These are phyloP conservation scores for Palloptera scutellata DNA, from an alignment of 2,888 invertebrate genomes.

Conservation along the genomic window DNA sequence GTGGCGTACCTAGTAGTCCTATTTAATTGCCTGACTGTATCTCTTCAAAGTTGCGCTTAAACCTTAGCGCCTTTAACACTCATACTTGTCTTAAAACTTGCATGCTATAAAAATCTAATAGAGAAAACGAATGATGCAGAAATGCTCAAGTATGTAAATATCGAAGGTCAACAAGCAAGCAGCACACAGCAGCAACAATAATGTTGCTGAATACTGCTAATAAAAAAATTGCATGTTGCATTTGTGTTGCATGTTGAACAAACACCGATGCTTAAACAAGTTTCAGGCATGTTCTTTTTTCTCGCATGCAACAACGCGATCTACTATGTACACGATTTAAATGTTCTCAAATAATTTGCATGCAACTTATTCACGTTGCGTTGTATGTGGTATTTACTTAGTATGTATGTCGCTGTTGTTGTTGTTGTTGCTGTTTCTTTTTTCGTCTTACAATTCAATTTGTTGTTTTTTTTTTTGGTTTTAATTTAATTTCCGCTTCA, in stretches of 20 bases:
- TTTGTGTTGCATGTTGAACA: slow-evolving; percentile 23
- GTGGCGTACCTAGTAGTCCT: too few species aligned
- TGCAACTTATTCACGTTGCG: slow-evolving; percentile 16
- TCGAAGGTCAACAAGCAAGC: slow-evolving; percentile 18
- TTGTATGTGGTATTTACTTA: slow-evolving; percentile 18
- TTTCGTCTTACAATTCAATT: slow-evolving; percentile 28
- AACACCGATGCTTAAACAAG: slow-evolving; percentile 29
- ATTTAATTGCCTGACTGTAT: too few species aligned
- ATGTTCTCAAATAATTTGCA: slow-evolving; percentile 31
- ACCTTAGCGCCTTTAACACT: too few species aligned
- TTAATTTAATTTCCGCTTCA: slow-evolving; percentile 10
- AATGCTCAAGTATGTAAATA: not conserved
- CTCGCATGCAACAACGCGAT: slow-evolving; percentile 24
- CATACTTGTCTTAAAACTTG: too few species aligned
- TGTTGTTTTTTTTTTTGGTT: slow-evolving; percentile 14
- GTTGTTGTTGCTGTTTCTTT: slow-evolving; percentile 32
- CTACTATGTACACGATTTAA: slow-evolving; percentile 18
- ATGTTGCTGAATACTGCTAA: slow-evolving; percentile 2
- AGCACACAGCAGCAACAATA: not conserved
- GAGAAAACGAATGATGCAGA: too few species aligned
- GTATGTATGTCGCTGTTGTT: slow-evolving; percentile 1
- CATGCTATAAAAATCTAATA: too few species aligned
- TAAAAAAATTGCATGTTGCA: slow-evolving; percentile 19
- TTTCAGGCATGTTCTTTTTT: slow-evolving; percentile 22
- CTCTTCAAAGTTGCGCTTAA: too few species aligned